Evolutionary conservation across 2,888 invertebrate species (phyloP).

Genomic region (Junonia oenone): DNA sequence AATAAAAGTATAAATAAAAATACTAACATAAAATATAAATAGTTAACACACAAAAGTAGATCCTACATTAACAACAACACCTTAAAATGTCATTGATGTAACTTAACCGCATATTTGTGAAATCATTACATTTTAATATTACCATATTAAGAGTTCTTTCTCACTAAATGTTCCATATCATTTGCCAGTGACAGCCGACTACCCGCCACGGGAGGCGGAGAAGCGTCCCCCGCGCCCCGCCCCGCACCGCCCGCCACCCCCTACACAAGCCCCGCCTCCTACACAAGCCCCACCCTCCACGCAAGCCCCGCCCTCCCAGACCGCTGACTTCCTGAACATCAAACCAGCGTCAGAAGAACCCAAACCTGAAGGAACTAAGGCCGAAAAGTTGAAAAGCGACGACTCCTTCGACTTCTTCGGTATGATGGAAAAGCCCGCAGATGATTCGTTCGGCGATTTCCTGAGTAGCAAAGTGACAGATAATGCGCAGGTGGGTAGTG

Average conservation of each 20-base stretch:
- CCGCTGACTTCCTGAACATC: slow-evolving; percentile 61
- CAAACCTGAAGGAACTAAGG: slow-evolving; percentile 34
- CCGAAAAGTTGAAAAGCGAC: slow-evolving; percentile 49
- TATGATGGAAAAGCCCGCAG: slow-evolving; percentile 76
- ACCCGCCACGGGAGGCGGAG: slow-evolving; percentile 43
- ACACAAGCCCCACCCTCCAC: slow-evolving; percentile 33
- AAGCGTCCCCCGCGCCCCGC: slow-evolving; percentile 48
- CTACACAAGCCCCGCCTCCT: slow-evolving; percentile 40
- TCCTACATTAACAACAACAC: too few species aligned
- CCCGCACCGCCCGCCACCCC: slow-evolving; percentile 40
- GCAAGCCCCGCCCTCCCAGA: slow-evolving; percentile 33
- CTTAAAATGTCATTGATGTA: too few species aligned
- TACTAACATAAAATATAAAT: too few species aligned
- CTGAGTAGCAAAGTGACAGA: slow-evolving; percentile 50
- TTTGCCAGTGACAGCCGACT: slow-evolving; percentile 57
- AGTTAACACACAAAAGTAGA: too few species aligned
- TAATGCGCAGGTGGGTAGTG: slow-evolving; percentile 41
- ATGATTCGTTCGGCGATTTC: slow-evolving; percentile 71
- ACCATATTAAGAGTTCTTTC: too few species aligned
- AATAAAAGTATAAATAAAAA: too few species aligned
- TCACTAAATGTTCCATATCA: neutral
- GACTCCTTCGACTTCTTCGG: slow-evolving; percentile 81
- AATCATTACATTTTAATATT: too few species aligned
- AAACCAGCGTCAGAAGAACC: slow-evolving; percentile 26
- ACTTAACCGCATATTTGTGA: neutral